Base-by-base conservation (phyloP, 2,113 vertebrate species). In the Paracanthobrama guichenoti region DNA sequence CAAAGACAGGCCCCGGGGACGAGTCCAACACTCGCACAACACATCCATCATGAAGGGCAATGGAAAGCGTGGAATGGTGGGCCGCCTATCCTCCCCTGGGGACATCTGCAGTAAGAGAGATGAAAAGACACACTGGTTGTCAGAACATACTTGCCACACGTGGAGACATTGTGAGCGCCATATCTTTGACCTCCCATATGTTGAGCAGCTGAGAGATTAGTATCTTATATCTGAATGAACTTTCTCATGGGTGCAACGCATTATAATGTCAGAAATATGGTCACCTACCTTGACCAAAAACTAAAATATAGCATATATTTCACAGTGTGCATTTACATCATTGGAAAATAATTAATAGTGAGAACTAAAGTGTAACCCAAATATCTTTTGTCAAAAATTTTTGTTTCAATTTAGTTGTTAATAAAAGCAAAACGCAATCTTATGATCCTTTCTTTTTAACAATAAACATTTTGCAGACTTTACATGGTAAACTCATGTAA, bases 41-140 rank as follows among this genome's bases (percentile, higher is more conserved):
- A 90, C 92, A 92, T 93, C 94, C 88, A 93, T 94, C 93, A 90
- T 87, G 89, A 75, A 79, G 91, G 89, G 89, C 88, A 92, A 92
- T 92, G 82, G 89, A 89, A 91, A 88, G 89, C 88, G 90, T 84
- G 84, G 92, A 90, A 93, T 93, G 88, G 72, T 88, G 81, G 90
- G 90, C 87, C 84, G 24, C 79, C 60, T 75, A 77, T 75, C 78
- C 53, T 89, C 78, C 83, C 86, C 22, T 18, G 86, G 93, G 90
- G 84, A 87, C n/a, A 2, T 53, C 24, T 53, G 72, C 72, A 31
- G 72, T 75, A 53, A 24, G 26, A 75, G n/a, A 75, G 24, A 53
- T 20, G 46, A 75, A 75, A 53, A 53, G 46, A 75, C 72, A 74
- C n/a, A 18, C 72, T 53, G n/a, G 72, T 31, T 75, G 72, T 75